Percentiles rank a stretch among this genome's conserved stretches.
Evolutionary conservation across 2,113 vertebrate genomes (phyloP).

Genomic region (Synodontis membranacea): DNA sequence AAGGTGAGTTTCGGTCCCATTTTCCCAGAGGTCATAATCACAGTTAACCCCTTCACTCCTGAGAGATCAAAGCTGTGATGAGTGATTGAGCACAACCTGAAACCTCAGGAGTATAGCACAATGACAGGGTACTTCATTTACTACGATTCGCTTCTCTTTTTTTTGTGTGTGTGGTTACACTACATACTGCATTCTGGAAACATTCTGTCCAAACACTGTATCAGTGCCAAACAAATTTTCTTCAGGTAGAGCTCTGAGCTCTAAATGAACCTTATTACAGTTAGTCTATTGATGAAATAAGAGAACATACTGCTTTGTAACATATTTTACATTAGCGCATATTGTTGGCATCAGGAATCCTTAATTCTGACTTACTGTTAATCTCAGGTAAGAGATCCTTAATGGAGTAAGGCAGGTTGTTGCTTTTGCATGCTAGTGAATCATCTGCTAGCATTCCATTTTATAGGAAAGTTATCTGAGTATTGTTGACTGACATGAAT

Average conservation of each 20-base stretch:
- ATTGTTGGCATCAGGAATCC: background rate
- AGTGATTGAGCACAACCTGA: constrained; percentile 42
- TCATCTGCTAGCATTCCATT: background rate
- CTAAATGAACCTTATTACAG: background rate
- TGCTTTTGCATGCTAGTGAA: background rate
- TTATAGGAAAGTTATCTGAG: background rate
- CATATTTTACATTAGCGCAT: background rate
- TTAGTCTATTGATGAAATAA: background rate
- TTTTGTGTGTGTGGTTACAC: background rate
- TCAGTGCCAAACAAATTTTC: background rate
- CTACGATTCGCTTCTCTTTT: background rate
- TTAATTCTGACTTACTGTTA: background rate
- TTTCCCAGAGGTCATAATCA: constrained; percentile 44
- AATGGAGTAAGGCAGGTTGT: background rate
- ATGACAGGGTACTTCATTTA: constrained; percentile 21
- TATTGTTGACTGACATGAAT: background rate
- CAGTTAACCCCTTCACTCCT: constrained; percentile 42
- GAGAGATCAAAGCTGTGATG: constrained; percentile 39
- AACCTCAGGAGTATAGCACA: constrained; percentile 5
- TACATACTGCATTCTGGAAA: background rate
- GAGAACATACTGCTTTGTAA: background rate
- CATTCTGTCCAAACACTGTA: background rate
- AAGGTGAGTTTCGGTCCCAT: constrained; percentile 34
- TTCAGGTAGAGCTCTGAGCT: background rate
- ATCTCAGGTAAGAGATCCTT: background rate